A percentile compares a stretch with the other conserved stretches of the same genome.
Evolutionary conservation across 1,140 invertebrate species (phyloP).

Genomic region (Brachionus manjavacas): DNA sequence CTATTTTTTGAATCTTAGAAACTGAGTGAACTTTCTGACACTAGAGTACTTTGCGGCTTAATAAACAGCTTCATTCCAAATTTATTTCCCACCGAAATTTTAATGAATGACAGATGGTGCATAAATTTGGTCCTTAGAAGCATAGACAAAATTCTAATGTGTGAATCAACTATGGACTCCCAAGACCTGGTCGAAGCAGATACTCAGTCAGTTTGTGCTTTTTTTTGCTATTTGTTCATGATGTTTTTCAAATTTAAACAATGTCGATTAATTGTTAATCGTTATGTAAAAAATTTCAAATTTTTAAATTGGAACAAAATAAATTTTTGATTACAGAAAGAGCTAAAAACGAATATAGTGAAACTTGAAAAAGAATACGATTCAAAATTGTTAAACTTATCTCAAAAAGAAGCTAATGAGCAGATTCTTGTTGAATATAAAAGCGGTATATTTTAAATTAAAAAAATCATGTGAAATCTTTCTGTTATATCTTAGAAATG

Average conservation of each 20-base stretch:
- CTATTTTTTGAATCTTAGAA: neutral
- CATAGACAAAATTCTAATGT: slow-evolving; percentile 54
- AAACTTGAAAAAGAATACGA: slow-evolving; percentile 48
- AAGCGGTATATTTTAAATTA: neutral
- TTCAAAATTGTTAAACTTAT: slow-evolving; percentile 46
- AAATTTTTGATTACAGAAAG: neutral
- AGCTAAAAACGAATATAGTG: slow-evolving; percentile 45
- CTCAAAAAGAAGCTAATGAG: slow-evolving; percentile 47
- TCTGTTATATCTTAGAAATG: slow-evolving; percentile 45
- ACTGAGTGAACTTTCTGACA: slow-evolving; percentile 52
- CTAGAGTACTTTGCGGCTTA: slow-evolving; percentile 52
- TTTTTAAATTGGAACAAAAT: neutral
- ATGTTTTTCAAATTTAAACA: slow-evolving; percentile 54
- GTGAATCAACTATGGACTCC: slow-evolving; percentile 52
- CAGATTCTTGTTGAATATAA: neutral
- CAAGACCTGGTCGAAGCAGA: slow-evolving; percentile 54
- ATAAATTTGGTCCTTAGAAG: slow-evolving; percentile 51
- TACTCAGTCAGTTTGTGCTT: slow-evolving; percentile 49
- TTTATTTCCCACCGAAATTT: slow-evolving; percentile 54
- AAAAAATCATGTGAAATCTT: neutral
- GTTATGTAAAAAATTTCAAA: slow-evolving; percentile 48
- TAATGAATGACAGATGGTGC: slow-evolving; percentile 56
- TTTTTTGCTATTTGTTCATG: slow-evolving; percentile 55
- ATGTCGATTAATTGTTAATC: slow-evolving; percentile 48
- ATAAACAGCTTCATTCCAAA: slow-evolving; percentile 55